Conservation (phyloP, 2,888 invertebrate genomes). For the Hydraecia micacea region DNA sequence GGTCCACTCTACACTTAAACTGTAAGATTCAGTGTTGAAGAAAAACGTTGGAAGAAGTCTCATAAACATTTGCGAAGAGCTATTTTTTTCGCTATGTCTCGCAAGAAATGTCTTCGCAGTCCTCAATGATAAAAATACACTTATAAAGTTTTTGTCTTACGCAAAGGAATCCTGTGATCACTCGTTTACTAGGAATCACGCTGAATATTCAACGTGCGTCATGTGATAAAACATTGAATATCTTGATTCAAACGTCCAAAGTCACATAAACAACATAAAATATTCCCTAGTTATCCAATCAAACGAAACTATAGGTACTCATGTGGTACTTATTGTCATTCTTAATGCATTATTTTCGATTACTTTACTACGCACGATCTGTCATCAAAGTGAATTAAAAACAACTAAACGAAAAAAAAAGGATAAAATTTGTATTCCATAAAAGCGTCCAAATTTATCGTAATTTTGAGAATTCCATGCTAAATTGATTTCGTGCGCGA, state of each 20-base stretch:
- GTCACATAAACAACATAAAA: constrained; percentile 45
- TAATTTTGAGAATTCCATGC: constrained; percentile 76
- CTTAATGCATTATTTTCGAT: constrained; percentile 32
- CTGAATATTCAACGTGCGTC: constrained; percentile 55
- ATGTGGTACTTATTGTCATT: constrained; percentile 45
- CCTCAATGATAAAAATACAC: constrained; percentile 6
- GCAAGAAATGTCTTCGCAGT: not conserved
- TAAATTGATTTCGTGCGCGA: constrained; percentile 78
- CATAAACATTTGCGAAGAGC: not conserved
- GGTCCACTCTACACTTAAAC: too few species aligned
- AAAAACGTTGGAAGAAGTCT: not conserved
- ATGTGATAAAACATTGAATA: constrained; percentile 49
- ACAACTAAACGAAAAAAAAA: constrained; percentile 36
- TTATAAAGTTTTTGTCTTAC: constrained; percentile 10
- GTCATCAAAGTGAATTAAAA: constrained; percentile 48
- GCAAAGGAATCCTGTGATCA: constrained; percentile 39
- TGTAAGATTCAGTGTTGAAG: not conserved
- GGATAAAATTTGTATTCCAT: constrained; percentile 74
- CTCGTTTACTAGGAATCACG: constrained; percentile 49
- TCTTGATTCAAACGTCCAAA: constrained; percentile 25
- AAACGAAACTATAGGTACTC: not conserved
- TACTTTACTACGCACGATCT: constrained; percentile 32
- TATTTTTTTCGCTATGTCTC: not conserved
- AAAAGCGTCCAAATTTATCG: constrained; percentile 66
- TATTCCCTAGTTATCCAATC: constrained; percentile 45